Evolutionary conservation across 1,140 invertebrate species (phyloP), one percentile per base, ranked within the genome.

Genomic region (Magallana ariakensis): DNA sequence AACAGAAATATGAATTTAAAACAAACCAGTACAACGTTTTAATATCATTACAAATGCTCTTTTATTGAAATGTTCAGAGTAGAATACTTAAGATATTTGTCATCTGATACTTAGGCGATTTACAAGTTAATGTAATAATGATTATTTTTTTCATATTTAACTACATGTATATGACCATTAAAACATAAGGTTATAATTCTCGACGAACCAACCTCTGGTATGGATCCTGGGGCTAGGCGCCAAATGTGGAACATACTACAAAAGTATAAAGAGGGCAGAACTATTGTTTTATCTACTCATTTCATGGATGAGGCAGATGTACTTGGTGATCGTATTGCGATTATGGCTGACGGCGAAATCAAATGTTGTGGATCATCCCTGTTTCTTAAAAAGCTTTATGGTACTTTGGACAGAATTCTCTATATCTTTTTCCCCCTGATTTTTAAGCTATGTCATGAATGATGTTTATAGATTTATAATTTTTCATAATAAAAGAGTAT

Each of bases 261-360:
- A 87, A 92, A 90, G 86, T 91, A 96, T 95, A 92, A 93, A 26
- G 80, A 92, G 85, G 94, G 96, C 26, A 95, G 97, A 80, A 98
- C 98, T 1, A 97, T 99, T 90, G 94, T 99, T 8, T 96, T 99
- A 5, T 98, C 98, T 4, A 99, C 98, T 0, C 98, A 99, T 94
- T 99, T 98, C 94, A 99, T 99, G 98, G 98, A 99, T 95, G 98
- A 99, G 95, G 98, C 98, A 6, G 98, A 99, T 95, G 96, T 97
- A 26, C 95, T 99, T 0, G 98, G 98, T 1, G 98, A 99, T 94
- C 96, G 97, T 87, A 98, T 99, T 88, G 97, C 97, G 6, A 98
- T 99, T 75, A 97, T 99, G 96, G 96, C 97, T 62, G 96, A 97
- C 80, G 98, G 98, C 3, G 95, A 95, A 83, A 94, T 98, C 7